Evolutionary conservation across 2,888 invertebrate species (phyloP).

Genomic region (Cataglyphis livida): DNA sequence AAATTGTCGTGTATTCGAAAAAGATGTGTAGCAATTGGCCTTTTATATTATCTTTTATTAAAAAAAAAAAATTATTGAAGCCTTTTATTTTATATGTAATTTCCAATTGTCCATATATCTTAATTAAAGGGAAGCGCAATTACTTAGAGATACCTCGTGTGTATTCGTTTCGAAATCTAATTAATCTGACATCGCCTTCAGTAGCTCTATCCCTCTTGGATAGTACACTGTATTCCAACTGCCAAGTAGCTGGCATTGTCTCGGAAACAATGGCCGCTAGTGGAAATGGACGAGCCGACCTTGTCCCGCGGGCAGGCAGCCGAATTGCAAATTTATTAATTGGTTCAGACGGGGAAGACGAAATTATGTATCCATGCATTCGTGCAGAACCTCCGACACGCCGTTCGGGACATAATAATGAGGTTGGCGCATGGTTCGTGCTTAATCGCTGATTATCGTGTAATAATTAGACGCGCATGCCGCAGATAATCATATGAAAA

Average conservation of each 20-base stretch:
- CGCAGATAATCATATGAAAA: slow-evolving; percentile 43
- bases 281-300: slow-evolving; percentile 75
- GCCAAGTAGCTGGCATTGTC: slow-evolving; percentile 79
- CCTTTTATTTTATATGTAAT: not conserved
- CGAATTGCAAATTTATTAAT: slow-evolving; percentile 82
- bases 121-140: not conserved
- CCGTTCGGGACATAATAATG: slow-evolving; percentile 52
- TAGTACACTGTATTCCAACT: slow-evolving; percentile 76
- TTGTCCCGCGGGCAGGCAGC: slow-evolving; percentile 72
- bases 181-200: slow-evolving; percentile 76
- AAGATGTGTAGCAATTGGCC: too few relatives aligned
- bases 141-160: slow-evolving; percentile 8
- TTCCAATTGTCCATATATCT: not conserved
- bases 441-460: slow-evolving; percentile 56
- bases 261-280: slow-evolving; percentile 76
- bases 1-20: too few relatives aligned
- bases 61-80: not conserved
- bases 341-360: slow-evolving; percentile 70
- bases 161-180: slow-evolving; percentile 74
- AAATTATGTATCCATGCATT: slow-evolving; percentile 65
- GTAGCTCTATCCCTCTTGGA: slow-evolving; percentile 69
- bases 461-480: slow-evolving; percentile 55
- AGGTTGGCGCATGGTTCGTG: slow-evolving; percentile 40
- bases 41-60: not conserved
- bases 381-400: slow-evolving; percentile 6